Evolutionary conservation across 2,113 vertebrate genomes (phyloP), one percentile per base, ranked within the genome.

Genomic region (Gnathonemus longibarbis): DNA sequence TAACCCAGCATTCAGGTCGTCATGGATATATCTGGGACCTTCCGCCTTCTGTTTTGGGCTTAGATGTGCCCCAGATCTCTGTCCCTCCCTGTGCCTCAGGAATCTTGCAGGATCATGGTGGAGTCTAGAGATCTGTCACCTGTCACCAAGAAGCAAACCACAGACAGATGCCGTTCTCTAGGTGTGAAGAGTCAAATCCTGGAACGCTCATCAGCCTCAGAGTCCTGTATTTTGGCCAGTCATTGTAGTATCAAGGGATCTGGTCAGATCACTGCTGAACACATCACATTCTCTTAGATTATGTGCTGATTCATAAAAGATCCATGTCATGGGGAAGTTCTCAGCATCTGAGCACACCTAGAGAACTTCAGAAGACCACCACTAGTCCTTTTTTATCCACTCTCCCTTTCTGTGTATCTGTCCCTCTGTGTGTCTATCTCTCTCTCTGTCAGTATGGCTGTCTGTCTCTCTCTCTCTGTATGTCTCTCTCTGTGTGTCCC

Each of bases 191-290:
- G n/a, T 90, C 89, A 92, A 94, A 66, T n/a, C 88, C 93, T 88
- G 94, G 94, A 91, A 93, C 92, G 93, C 91, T 35, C 50, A 91
- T 49, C 45, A 49, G 91, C 93, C 88, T 93, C 92, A 92, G 90
- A 95, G 84, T 87, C n/a, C 6, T 50, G 84, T n/a, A 24, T 8
- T 39, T 15, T 46, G 39, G 80, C 80, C 80, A 84, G 80, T 21
- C 42, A 46, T 24, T 77, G 70, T 77, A 39, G 31, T 27, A 27
- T 11, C 24, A 66, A 6, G 31, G 70, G 70, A 77, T 21, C 19
- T 3, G 48, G 15, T 42, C 45, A 84, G 45, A 84, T 84, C n/a
- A 70, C 62, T 13, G n/a, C 27, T 31, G n/a, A 70, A 2, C n/a
- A 10, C 8, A 31, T 27, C 10, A 74, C n/a, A 74, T 74, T 35